Evolutionary conservation across 2,113 vertebrate species (phyloP), one percentile per base, ranked within the genome.

Genomic region (Hydrolagus affinis): DNA sequence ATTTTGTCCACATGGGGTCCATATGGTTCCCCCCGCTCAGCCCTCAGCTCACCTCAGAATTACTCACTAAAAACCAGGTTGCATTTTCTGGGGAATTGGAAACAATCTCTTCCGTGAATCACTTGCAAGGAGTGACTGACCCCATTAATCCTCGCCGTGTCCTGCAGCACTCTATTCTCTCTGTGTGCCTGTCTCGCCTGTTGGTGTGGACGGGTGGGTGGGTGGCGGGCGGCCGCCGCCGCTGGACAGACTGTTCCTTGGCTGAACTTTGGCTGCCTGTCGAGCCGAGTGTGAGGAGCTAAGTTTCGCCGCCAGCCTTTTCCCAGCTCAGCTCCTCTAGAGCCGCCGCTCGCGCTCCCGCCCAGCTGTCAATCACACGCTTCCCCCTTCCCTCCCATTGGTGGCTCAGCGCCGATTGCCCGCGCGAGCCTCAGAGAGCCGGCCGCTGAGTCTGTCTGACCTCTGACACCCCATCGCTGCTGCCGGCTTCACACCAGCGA

Each of bases 181-280:
- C 10, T 21, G n/a, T 60, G 8, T 10, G 3, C 11, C 30, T 30
- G 4, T n/a, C n/a, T n/a, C n/a, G n/a, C n/a, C n/a, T n/a, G n/a
- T n/a, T n/a, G n/a, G n/a, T n/a, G n/a, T n/a, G n/a, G n/a, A n/a
- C n/a, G n/a, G 11, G n/a, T n/a, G 1, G 57, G 75, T 23, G 17
- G 11, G 60, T 64, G 60, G 77, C 60, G 60, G 77, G n/a, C n/a
- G n/a, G 59, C 77, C 59, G 60, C 25, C 25, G 25, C 60, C 19
- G 77, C 59, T 15, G 15, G 3, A 57, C 75, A 57, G 75, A 59
- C 75, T 28, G 25, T 25, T 30, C 25, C 59, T 60, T 30, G 25
- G 77, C 77, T 83, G 77, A 83, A 83, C 77, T 83, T 83, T 83
- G 60, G 59, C 60, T 83, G 77, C 77, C 77, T 83, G 23, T 17